These are phyloP conservation scores for Xanthia icteritia DNA, from an alignment of 2,888 invertebrate genomes.

Conservation along the genomic window DNA sequence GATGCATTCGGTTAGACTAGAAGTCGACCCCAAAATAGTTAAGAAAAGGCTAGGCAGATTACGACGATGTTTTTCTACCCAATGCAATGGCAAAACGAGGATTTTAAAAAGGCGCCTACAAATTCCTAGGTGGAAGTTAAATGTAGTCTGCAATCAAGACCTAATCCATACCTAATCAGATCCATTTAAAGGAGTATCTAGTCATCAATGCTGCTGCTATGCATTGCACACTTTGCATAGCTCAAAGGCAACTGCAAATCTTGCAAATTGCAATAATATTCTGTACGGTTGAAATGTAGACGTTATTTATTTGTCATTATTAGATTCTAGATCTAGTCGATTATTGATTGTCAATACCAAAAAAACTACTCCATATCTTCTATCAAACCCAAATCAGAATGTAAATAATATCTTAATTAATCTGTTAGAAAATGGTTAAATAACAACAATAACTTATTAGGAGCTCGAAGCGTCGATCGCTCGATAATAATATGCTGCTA, in stretches of 20 bases:
- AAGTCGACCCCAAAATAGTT: not conserved
- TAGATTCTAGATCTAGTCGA: too few species aligned
- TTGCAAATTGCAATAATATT: slow-evolving; percentile 7
- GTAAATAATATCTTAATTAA: not conserved
- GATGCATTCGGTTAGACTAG: not conserved
- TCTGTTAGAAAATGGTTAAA: slow-evolving; percentile 6
- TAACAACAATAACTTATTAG: not conserved
- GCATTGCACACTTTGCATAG: slow-evolving; percentile 29
- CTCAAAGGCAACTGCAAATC: slow-evolving; percentile 12
- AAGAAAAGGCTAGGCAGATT: not conserved
- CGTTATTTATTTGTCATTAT: not conserved
- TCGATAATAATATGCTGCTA: not conserved
- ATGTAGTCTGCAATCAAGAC: not conserved
- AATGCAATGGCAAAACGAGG: not conserved
- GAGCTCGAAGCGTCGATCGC: not conserved
- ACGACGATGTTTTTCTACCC: not conserved
- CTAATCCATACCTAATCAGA: not conserved
- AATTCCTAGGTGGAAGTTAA: not conserved
- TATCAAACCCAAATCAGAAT: not conserved
- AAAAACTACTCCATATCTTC: not conserved
- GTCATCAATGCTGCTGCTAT: slow-evolving; percentile 9
- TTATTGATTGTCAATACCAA: not conserved
- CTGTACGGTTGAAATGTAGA: not conserved
- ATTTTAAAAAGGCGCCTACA: not conserved
- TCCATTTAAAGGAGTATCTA: not conserved